phyloP scores from a whole-genome alignment of 92 coral and sea anemone species.

The Heteractis magnifica region DNA sequence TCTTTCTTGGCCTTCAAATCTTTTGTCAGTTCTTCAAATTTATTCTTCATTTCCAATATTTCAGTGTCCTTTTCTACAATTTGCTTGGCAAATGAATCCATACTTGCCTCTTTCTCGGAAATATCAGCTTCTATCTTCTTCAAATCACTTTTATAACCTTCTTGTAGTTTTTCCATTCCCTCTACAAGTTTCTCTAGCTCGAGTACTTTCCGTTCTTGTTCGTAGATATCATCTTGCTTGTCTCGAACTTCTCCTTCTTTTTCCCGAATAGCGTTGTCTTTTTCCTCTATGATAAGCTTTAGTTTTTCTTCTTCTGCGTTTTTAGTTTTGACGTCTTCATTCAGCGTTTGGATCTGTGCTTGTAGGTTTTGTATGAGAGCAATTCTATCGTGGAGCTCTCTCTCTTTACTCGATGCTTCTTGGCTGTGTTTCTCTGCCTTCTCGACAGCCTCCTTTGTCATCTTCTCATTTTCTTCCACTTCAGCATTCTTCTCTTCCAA shows the following conservation, averaged over 20 bases:
- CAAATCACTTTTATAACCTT: conserved; percentile 27
- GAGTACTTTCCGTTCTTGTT: conserved; percentile 26
- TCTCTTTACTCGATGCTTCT: conserved; percentile 39
- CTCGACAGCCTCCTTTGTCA: conserved; percentile 42
- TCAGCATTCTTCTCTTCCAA: conserved; percentile 48
- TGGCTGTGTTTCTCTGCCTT: conserved; percentile 40
- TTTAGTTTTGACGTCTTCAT: conserved; percentile 37
- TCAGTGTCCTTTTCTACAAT: conserved; percentile 22
- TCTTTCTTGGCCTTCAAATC: conserved; percentile 32
- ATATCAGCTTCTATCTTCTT: conserved; percentile 19
- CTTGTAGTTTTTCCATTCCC: conserved; percentile 30
- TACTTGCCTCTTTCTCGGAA: conserved; percentile 22
- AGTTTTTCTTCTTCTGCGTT: conserved; percentile 45
- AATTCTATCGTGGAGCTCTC: conserved; percentile 45
- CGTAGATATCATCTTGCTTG: conserved; percentile 16
- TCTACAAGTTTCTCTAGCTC: conserved; percentile 39
- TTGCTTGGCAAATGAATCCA: conserved; percentile 12
- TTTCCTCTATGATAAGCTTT: conserved; percentile 34
- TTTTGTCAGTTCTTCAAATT: conserved; percentile 32
- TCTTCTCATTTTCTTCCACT: conserved; percentile 32
- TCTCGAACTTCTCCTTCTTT: conserved; percentile 41
- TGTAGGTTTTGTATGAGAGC: conserved; percentile 44
- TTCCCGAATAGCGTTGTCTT: conserved; percentile 38
- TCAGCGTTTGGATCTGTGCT: conserved; percentile 43
- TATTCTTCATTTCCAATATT: conserved; percentile 11